Percentiles rank a stretch among this genome's conserved stretches.
Conservation (phyloP, 2,888 invertebrate genomes). For the Ceriagrion tenellum region DNA sequence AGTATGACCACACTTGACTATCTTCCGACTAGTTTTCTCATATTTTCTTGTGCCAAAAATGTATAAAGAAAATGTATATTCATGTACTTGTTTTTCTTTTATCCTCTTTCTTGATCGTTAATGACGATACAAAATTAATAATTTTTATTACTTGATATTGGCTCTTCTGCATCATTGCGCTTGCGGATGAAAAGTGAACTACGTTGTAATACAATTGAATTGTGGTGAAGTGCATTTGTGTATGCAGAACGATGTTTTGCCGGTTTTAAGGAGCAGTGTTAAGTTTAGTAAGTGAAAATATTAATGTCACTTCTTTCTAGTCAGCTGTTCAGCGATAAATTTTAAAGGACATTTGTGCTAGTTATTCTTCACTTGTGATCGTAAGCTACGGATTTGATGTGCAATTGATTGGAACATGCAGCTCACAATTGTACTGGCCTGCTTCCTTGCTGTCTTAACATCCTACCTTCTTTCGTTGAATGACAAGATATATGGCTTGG, state of each 20-base stretch:
- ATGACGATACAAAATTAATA: background rate
- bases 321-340: background rate
- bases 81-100: too few species aligned
- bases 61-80: too few species aligned
- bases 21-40: too few species aligned
- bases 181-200: background rate
- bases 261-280: background rate
- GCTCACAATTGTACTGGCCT: slow-evolving; percentile 50
- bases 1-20: background rate
- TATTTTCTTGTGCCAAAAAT: background rate
- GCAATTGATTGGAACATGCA: slow-evolving; percentile 30
- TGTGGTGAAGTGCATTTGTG: background rate
- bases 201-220: background rate
- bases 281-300: background rate
- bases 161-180: background rate
- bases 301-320: background rate
- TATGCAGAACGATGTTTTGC: background rate
- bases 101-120: background rate
- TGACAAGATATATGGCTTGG: slow-evolving; percentile 42
- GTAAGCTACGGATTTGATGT: background rate
- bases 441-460: slow-evolving; percentile 38
- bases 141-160: background rate
- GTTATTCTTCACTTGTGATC: background rate
- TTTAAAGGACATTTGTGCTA: background rate
- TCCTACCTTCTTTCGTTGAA: slow-evolving; percentile 54